Percentiles rank a stretch among this genome's conserved stretches.
Evolutionary conservation across 2,888 invertebrate species (phyloP).

Genomic region (Acleris literana): DNA sequence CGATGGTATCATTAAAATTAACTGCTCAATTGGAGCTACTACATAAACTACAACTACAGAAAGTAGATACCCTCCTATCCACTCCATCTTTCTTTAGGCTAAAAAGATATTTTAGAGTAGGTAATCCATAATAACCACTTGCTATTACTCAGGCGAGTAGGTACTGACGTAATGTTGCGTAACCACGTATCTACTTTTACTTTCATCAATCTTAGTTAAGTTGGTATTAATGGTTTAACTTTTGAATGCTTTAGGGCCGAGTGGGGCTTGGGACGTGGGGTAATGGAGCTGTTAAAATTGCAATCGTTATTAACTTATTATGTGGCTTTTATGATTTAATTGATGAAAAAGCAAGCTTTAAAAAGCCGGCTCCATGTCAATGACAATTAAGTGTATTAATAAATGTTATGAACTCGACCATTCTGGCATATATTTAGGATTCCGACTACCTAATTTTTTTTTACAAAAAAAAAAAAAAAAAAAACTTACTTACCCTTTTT

Average conservation of each 20-base stretch:
- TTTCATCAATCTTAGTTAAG: conserved; percentile 16
- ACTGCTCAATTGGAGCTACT: too few relatives aligned
- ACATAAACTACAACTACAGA: neutral
- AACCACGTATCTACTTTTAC: conserved; percentile 14
- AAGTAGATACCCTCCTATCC: conserved; percentile 6
- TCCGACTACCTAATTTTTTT: too few relatives aligned
- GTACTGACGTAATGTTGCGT: conserved; percentile 10
- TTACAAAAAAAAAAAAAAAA: too few relatives aligned
- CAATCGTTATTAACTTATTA: neutral
- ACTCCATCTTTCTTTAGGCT: neutral
- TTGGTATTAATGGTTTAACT: conserved; percentile 4
- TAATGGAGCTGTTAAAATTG: neutral
- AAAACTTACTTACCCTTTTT: too few relatives aligned
- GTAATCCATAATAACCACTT: conserved; percentile 9
- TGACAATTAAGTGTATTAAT: neutral
- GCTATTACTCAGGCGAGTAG: conserved; percentile 4
- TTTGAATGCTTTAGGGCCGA: neutral
- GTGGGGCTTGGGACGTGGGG: neutral
- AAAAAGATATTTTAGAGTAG: conserved; percentile 14
- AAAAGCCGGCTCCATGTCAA: neutral
- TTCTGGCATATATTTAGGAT: too few relatives aligned
- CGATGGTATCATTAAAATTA: too few relatives aligned
- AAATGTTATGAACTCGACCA: too few relatives aligned
- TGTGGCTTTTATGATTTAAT: neutral
- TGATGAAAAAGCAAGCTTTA: neutral